A percentile compares a stretch with the other conserved stretches of the same genome.
These are phyloP conservation scores for Ancistrus triradiatus DNA, from an alignment of 2,113 vertebrate species.

Conservation along the genomic window DNA sequence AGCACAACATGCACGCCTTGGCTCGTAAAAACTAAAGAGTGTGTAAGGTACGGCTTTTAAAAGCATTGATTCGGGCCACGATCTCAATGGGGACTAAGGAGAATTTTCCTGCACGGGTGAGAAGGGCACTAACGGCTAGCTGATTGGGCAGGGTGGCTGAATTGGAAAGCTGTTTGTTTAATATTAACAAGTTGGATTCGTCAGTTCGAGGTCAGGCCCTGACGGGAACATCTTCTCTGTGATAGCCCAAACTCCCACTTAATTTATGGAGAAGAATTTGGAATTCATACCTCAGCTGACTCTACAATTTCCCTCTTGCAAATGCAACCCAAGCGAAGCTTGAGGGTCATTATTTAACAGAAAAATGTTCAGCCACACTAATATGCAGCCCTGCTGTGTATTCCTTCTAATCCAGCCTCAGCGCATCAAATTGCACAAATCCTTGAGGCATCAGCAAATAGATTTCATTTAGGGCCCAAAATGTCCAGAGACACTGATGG, in stretches of 20 bases:
- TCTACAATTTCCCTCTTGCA: too few relatives aligned
- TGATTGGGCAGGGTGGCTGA: slow-evolving; percentile 43
- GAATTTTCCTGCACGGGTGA: slow-evolving; percentile 70
- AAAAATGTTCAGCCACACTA: slow-evolving; percentile 7
- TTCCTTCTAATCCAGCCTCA: slow-evolving; percentile 21
- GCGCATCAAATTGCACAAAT: slow-evolving; percentile 19
- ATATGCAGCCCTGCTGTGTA: slow-evolving; percentile 10
- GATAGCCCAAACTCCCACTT: slow-evolving; percentile 6
- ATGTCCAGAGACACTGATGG: slow-evolving; percentile 44
- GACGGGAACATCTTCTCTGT: background rate
- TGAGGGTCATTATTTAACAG: too few relatives aligned
- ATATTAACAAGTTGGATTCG: slow-evolving; percentile 25
- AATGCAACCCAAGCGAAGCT: slow-evolving; percentile 4
- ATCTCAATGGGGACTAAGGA: slow-evolving; percentile 74
- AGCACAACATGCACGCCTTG: slow-evolving; percentile 78
- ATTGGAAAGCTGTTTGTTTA: slow-evolving; percentile 26
- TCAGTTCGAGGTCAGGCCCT: slow-evolving; percentile 11
- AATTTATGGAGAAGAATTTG: too few relatives aligned
- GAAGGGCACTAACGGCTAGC: slow-evolving; percentile 65
- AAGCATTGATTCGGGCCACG: slow-evolving; percentile 77
- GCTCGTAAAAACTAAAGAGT: slow-evolving; percentile 82
- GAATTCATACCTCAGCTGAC: too few relatives aligned
- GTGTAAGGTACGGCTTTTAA: slow-evolving; percentile 81
- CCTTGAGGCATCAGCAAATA: slow-evolving; percentile 45
- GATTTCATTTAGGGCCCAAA: slow-evolving; percentile 50